Evolutionary conservation across 2,888 invertebrate species (phyloP).

Genomic region (Rotaria sp.): DNA sequence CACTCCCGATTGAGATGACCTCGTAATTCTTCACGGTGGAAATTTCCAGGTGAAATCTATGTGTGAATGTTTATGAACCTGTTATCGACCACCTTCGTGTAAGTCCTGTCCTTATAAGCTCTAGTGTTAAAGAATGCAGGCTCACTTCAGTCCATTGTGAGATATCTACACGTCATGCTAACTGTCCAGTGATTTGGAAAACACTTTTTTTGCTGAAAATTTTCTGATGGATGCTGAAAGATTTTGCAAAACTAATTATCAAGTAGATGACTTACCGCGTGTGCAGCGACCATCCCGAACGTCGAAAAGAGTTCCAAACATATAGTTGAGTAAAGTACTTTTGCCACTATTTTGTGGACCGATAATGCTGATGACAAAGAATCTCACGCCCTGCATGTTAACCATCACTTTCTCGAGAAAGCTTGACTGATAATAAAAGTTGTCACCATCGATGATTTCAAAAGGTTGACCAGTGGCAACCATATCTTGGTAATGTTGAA

Average conservation of each 20-base stretch:
- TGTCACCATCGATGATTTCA: conserved; percentile 31
- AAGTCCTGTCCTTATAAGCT: neutral
- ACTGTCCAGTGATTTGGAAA: neutral
- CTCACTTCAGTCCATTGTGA: neutral
- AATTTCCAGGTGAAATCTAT: no score
- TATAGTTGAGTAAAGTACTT: conserved; percentile 57
- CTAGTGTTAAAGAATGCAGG: neutral
- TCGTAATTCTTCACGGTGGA: no score
- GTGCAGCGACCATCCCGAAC: neutral
- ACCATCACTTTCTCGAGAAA: conserved; percentile 5
- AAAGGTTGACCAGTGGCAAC: neutral
- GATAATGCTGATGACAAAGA: conserved; percentile 59
- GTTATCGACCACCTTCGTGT: neutral
- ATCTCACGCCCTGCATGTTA: no score
- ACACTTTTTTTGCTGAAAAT: neutral
- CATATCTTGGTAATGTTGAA: neutral
- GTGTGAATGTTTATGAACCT: no score
- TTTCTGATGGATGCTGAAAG: no score
- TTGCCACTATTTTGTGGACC: conserved; percentile 94
- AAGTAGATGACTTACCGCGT: neutral
- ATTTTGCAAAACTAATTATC: no score
- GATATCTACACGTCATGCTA: neutral
- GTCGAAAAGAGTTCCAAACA: neutral
- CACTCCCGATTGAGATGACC: no score
- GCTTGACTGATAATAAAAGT: neutral